A percentile compares a stretch with the other conserved stretches of the same genome.
Evolutionary conservation across 2,113 vertebrate species (phyloP).

Genomic region (Odobenus rosmarus): DNA sequence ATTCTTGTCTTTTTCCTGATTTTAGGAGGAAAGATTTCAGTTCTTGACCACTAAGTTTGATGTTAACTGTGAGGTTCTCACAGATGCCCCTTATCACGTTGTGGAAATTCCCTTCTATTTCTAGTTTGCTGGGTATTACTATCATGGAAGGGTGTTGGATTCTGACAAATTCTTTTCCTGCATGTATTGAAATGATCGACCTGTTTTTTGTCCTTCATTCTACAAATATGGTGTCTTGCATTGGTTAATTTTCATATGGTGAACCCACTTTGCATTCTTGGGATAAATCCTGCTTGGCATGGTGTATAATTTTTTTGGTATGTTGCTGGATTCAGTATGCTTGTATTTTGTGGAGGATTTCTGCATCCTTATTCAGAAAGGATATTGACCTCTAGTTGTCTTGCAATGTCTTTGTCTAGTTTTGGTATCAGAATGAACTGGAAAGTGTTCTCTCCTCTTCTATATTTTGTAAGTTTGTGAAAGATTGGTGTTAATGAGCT

Average conservation of each 20-base stretch:
- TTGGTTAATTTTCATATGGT: neutral
- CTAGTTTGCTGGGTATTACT: neutral
- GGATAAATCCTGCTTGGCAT: neutral
- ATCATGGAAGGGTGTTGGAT: neutral
- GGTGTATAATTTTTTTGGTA: neutral
- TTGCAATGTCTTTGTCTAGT: neutral
- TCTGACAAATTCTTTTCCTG: neutral
- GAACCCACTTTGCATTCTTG: neutral
- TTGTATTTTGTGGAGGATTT: neutral
- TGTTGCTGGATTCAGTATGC: neutral
- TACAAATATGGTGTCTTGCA: neutral
- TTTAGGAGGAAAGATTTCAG: neutral
- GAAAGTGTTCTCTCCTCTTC: neutral
- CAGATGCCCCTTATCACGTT: neutral
- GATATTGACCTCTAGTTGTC: neutral
- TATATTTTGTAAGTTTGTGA: neutral
- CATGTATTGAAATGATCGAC: neutral
- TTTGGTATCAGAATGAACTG: neutral
- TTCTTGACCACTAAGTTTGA: neutral
- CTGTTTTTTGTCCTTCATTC: neutral
- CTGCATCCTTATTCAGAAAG: neutral
- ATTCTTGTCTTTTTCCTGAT: neutral
- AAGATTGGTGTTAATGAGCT: neutral
- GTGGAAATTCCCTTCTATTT: neutral
- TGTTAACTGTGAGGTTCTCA: neutral